phyloP scores from a whole-genome alignment of 2,113 vertebrate genomes.

The Psilopogon haemacephalus region DNA sequence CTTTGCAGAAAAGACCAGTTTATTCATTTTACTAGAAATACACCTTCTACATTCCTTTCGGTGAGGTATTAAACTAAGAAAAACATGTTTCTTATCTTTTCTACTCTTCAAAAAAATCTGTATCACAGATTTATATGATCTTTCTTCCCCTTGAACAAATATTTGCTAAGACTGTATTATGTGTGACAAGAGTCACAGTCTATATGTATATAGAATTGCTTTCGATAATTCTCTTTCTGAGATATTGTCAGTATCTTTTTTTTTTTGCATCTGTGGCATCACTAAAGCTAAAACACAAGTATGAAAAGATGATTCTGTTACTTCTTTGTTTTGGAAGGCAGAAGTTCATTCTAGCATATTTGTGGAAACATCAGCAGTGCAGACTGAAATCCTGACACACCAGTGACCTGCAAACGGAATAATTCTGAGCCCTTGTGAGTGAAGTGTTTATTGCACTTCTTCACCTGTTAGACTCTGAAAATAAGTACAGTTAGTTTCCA shows the following conservation, averaged over 20 bases:
- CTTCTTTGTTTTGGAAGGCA: background rate
- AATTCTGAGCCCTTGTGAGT: background rate
- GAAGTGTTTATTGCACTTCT: background rate
- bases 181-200: background rate
- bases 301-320: background rate
- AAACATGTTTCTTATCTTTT: background rate
- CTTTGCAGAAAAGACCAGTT: background rate
- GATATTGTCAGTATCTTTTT: background rate
- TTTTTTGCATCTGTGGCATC: background rate
- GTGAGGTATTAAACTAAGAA: background rate
- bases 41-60: background rate
- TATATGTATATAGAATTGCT: background rate
- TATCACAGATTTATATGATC: background rate
- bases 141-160: background rate
- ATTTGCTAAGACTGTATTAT: background rate
- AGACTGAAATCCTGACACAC: background rate
- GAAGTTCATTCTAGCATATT: background rate
- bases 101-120: background rate
- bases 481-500: background rate
- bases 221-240: background rate
- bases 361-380: background rate
- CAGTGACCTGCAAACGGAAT: background rate
- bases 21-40: background rate
- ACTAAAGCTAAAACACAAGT: background rate
- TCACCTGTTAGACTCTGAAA: background rate